Conservation (phyloP, 2,113 vertebrate species). For the Diadophis punctatus region DNA sequence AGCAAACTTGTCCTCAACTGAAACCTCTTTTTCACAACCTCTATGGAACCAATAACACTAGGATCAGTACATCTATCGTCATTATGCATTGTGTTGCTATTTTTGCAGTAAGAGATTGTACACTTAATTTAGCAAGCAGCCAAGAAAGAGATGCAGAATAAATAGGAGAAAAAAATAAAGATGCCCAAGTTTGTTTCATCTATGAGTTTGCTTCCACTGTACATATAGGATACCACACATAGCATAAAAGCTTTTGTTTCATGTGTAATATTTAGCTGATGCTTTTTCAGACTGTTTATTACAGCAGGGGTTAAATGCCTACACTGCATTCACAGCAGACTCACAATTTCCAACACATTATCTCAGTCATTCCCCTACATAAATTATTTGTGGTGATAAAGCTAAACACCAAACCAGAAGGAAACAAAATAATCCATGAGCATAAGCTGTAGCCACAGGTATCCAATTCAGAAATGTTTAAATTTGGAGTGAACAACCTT, state of each 20-base stretch:
- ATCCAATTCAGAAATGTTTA: background rate
- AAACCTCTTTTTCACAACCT: background rate
- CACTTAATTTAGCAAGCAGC: background rate
- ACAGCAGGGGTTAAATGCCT: background rate
- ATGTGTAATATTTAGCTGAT: background rate
- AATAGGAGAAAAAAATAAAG: background rate
- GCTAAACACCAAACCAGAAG: background rate
- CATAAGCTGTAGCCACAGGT: background rate
- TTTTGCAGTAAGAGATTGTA: background rate
- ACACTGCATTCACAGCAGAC: background rate
- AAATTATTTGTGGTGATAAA: background rate
- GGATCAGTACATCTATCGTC: background rate
- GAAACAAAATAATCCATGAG: too few relatives aligned
- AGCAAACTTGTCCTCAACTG: background rate
- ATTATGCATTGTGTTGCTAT: background rate
- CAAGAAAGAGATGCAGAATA: background rate
- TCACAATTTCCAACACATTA: background rate
- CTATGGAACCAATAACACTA: background rate
- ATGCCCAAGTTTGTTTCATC: background rate
- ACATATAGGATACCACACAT: background rate
- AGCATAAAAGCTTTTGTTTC: background rate
- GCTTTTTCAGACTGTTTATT: background rate
- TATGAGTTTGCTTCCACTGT: background rate
- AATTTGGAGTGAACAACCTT: background rate
- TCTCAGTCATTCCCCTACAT: background rate